These are phyloP conservation scores for Galerucella nymphaeae DNA, from an alignment of 2,888 invertebrate genomes.

Conservation along the genomic window DNA sequence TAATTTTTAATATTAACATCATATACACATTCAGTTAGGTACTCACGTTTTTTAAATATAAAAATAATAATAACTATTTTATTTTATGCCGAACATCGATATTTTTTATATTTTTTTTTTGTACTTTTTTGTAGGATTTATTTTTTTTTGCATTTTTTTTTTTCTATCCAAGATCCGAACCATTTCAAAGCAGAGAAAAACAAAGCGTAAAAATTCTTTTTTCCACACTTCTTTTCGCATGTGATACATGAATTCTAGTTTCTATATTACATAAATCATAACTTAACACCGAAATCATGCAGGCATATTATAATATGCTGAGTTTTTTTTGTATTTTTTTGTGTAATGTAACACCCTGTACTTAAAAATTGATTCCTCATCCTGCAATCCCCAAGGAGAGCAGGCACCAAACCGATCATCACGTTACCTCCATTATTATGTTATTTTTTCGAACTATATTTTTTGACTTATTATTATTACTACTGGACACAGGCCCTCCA, in stretches of 20 bases:
- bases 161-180: constrained; percentile 1
- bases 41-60: constrained; percentile 9
- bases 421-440: constrained; percentile 73
- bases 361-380: constrained; percentile 41
- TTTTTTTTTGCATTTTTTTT: constrained; percentile 22
- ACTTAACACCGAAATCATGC: constrained; percentile 44
- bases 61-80: not conserved
- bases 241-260: constrained; percentile 45
- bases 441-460: constrained; percentile 68
- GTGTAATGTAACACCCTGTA: constrained; percentile 43
- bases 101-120: not conserved
- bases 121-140: constrained; percentile 24
- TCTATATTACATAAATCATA: constrained; percentile 44
- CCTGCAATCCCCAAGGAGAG: constrained; percentile 38
- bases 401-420: constrained; percentile 61
- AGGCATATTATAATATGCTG: constrained; percentile 43
- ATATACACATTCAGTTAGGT: constrained; percentile 8
- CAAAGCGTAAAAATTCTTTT: constrained; percentile 29
- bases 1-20: constrained; percentile 5
- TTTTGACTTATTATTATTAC: constrained; percentile 60
- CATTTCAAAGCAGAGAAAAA: constrained; percentile 41
- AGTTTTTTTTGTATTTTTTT: constrained; percentile 37
- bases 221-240: constrained; percentile 37
- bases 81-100: constrained; percentile 1
- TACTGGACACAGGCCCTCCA: constrained; percentile 43